phyloP scores from a whole-genome alignment of 2,113 vertebrate genomes.

The Cheilinus undulatus region DNA sequence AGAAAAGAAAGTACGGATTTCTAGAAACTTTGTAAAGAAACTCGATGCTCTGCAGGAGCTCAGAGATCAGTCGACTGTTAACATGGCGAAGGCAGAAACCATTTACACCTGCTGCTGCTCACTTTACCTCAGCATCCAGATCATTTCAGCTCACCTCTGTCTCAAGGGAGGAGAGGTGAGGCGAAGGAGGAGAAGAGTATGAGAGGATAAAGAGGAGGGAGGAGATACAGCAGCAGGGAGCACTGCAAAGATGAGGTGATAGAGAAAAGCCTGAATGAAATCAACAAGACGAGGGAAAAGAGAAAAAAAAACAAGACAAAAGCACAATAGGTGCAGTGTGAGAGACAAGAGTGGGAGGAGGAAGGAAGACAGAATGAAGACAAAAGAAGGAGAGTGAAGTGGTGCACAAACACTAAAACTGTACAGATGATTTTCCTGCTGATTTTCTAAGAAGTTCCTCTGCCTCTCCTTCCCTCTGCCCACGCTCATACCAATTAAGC shows the following conservation, averaged over 20 bases:
- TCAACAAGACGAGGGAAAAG: background rate
- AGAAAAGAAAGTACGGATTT: background rate
- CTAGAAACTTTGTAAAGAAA: background rate
- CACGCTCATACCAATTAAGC: slow-evolving; percentile 43
- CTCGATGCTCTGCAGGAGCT: background rate
- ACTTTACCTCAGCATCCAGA: slow-evolving; percentile 1
- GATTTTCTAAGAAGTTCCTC: background rate
- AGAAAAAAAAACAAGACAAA: background rate
- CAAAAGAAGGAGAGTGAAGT: background rate
- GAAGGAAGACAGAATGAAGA: background rate
- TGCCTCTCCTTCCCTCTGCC: slow-evolving; percentile 10
- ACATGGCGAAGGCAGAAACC: slow-evolving; percentile 36
- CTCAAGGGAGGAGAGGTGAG: slow-evolving; percentile 26
- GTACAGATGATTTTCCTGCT: background rate
- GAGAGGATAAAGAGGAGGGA: slow-evolving; percentile 7
- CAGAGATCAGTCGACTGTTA: slow-evolving; percentile 26
- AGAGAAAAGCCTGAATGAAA: background rate
- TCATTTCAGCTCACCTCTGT: slow-evolving; percentile 31
- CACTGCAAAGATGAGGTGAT: background rate
- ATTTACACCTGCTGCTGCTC: slow-evolving; percentile 43
- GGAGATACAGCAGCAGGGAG: slow-evolving; percentile 2
- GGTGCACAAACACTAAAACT: background rate
- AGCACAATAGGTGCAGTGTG: background rate
- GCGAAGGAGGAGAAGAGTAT: background rate
- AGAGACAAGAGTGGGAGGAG: background rate